Percentiles rank a stretch among this genome's conserved stretches.
phyloP scores from a whole-genome alignment of 2,888 invertebrate genomes.

The Tineola bisselliella region DNA sequence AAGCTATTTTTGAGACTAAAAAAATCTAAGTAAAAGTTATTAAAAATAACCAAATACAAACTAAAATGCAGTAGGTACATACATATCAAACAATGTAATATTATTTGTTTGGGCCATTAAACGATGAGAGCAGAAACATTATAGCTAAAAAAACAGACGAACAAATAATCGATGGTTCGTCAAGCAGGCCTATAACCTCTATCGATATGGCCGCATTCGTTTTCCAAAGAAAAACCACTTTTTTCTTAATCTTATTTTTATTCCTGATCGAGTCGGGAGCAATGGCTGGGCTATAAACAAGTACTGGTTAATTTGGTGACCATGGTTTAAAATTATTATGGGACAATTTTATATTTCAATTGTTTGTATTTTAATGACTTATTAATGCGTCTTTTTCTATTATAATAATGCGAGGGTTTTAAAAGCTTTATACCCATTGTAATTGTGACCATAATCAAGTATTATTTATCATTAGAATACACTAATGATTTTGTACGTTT shows the following conservation, averaged over 20 bases:
- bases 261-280: conserved; percentile 43
- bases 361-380: too few relatives aligned
- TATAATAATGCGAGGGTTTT: too few relatives aligned
- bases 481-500: too few relatives aligned
- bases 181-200: conserved; percentile 1
- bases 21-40: too few relatives aligned
- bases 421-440: too few relatives aligned
- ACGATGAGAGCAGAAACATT: not conserved
- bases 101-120: not conserved
- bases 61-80: too few relatives aligned
- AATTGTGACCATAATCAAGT: too few relatives aligned
- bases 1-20: too few relatives aligned
- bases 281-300: conserved; percentile 52
- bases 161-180: not conserved
- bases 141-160: not conserved
- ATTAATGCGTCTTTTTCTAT: too few relatives aligned
- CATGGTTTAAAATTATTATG: conserved; percentile 20
- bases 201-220: conserved; percentile 22
- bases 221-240: conserved; percentile 50
- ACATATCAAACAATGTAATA: not conserved
- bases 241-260: conserved; percentile 49
- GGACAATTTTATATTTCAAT: conserved; percentile 15
- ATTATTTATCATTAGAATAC: too few relatives aligned
- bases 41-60: too few relatives aligned
- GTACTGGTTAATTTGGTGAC: conserved; percentile 27